Conservation (phyloP, 2,888 invertebrate genomes). For the Drosophila peninsularis region DNA sequence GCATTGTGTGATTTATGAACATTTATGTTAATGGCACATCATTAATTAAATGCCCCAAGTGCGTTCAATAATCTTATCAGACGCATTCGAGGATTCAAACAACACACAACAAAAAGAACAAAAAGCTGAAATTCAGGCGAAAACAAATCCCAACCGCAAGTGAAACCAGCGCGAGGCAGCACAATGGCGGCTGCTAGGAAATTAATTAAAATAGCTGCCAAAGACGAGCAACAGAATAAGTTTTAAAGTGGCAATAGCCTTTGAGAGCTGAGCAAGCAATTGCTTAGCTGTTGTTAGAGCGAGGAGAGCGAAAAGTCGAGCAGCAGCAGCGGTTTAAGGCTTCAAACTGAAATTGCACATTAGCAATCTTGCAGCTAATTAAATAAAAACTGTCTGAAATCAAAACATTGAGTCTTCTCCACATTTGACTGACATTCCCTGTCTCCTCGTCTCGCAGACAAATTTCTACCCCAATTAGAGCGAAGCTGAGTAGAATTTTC, state of each 20-base stretch:
- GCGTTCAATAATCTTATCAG: slow-evolving; percentile 32
- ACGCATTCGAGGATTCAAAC: slow-evolving; percentile 4
- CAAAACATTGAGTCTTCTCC: not conserved
- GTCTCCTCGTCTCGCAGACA: not conserved
- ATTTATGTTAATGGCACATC: slow-evolving; percentile 61
- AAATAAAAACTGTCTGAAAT: not conserved
- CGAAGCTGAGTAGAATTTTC: slow-evolving; percentile 1
- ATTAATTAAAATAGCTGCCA: slow-evolving; percentile 65
- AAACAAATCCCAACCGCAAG: not conserved
- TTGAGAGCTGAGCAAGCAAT: slow-evolving; percentile 7
- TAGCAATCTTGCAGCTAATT: not conserved
- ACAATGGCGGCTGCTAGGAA: slow-evolving; percentile 26
- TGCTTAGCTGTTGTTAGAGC: slow-evolving; percentile 1
- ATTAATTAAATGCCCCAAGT: slow-evolving; percentile 70
- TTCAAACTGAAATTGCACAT: not conserved
- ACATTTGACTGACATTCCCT: not conserved
- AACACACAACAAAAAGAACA: not conserved
- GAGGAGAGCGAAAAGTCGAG: not conserved
- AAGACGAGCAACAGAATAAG: slow-evolving; percentile 10
- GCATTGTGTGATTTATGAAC: slow-evolving; percentile 64
- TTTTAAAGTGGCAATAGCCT: slow-evolving; percentile 27
- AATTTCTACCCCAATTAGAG: not conserved
- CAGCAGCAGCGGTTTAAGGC: not conserved
- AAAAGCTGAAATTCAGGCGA: slow-evolving; percentile 1
- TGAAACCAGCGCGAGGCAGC: not conserved